Conservation (phyloP, 2,113 vertebrate genomes). For the Malurus melanocephalus region DNA sequence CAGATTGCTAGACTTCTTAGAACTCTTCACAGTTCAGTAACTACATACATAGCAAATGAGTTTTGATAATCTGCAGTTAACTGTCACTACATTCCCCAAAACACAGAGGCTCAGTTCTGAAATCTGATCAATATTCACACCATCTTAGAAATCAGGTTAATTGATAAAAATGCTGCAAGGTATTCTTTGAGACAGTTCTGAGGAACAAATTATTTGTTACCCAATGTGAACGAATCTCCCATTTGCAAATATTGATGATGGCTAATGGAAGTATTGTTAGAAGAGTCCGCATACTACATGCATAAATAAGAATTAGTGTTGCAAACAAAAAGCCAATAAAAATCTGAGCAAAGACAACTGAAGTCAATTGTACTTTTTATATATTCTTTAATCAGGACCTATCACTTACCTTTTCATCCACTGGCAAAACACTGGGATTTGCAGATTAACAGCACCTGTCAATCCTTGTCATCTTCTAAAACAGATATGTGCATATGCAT, state of each 20-base stretch:
- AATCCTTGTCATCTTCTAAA: background rate
- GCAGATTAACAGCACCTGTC: background rate
- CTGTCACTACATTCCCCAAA: conserved; percentile 45
- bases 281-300: background rate
- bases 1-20: background rate
- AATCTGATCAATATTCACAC: conserved; percentile 58
- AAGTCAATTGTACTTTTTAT: background rate
- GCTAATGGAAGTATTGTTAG: conserved; percentile 18
- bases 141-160: conserved; percentile 28
- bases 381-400: background rate
- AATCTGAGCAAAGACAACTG: background rate
- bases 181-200: conserved; percentile 16
- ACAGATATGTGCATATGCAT: background rate
- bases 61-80: conserved; percentile 31
- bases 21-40: conserved; percentile 23
- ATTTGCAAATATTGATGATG: background rate
- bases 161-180: conserved; percentile 25
- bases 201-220: conserved; percentile 16
- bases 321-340: background rate
- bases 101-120: conserved; percentile 37
- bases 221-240: background rate
- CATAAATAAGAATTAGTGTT: background rate
- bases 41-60: conserved; percentile 27
- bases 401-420: background rate
- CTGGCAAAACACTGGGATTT: background rate